Percentiles rank a stretch among this genome's conserved stretches.
These are phyloP conservation scores for Apamea crenata DNA, from an alignment of 2,888 invertebrate species.

Conservation along the genomic window DNA sequence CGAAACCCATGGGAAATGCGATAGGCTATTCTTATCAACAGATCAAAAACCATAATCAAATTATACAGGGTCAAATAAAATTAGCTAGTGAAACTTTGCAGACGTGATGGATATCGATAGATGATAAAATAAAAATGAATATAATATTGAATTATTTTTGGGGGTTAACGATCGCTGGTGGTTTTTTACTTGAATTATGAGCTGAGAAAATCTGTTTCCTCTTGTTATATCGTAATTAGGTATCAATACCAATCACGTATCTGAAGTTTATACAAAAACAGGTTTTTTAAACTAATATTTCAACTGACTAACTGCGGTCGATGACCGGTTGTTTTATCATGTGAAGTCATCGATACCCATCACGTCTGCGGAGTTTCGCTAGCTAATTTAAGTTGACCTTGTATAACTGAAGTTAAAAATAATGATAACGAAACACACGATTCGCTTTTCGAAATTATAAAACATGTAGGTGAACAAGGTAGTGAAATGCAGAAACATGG, in stretches of 20 bases:
- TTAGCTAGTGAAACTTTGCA: no score
- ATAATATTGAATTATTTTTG: not conserved
- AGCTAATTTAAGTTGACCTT: not conserved
- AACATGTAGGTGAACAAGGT: not conserved
- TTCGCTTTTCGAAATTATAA: not conserved
- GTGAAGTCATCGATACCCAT: not conserved
- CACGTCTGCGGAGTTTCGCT: not conserved
- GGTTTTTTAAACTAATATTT: no score
- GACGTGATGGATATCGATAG: no score
- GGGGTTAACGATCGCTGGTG: not conserved
- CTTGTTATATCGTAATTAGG: not conserved
- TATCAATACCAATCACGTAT: not conserved
- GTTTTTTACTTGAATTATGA: not conserved
- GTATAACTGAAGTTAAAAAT: not conserved
- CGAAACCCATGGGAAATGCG: constrained; percentile 1
- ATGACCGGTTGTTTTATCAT: no score
- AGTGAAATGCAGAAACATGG: constrained; percentile 26
- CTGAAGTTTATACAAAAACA: no score
- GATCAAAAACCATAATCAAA: not conserved
- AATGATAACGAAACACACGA: not conserved
- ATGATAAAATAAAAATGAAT: not conserved
- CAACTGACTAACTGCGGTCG: no score
- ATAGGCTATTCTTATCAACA: not conserved
- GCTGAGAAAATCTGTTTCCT: not conserved
- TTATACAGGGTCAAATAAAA: not conserved